phyloP scores from a whole-genome alignment of 2,888 invertebrate genomes.

The Aradus depressus region DNA sequence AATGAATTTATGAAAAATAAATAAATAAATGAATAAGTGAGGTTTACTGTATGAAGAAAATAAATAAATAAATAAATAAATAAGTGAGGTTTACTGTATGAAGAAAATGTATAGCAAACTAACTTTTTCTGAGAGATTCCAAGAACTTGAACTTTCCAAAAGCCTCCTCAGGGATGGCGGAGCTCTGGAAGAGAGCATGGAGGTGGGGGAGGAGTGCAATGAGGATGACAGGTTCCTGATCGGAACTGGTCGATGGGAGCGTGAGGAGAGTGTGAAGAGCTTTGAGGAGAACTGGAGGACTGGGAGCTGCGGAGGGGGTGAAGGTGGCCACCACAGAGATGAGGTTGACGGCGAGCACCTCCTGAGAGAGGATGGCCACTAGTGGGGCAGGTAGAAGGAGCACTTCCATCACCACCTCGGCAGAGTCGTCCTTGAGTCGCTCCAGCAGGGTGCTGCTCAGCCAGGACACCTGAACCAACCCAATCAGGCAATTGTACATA shows the following conservation, averaged over 20 bases:
- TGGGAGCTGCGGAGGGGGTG: constrained; percentile 4
- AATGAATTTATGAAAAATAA: no score
- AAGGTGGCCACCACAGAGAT: constrained; percentile 18
- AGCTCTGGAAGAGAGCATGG: constrained; percentile 1
- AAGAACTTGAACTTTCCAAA: no score
- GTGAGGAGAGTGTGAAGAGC: constrained; percentile 4
- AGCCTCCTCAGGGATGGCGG: constrained; percentile 9
- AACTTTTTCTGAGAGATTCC: no score
- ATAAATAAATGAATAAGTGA: no score
- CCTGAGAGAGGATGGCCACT: constrained; percentile 10
- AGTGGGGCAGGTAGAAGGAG: constrained; percentile 14
- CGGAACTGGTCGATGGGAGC: not conserved
- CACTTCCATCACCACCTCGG: constrained; percentile 30
- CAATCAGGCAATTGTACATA: no score
- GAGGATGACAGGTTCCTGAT: constrained; percentile 5
- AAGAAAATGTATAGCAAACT: no score
- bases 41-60: no score
- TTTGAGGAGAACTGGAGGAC: constrained; percentile 8
- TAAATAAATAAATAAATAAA: no score
- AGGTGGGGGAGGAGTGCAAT: constrained; percentile 3
- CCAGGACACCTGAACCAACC: constrained; percentile 28
- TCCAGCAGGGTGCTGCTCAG: constrained; percentile 49
- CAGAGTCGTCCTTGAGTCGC: constrained; percentile 55
- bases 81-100: no score
- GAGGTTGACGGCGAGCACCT: constrained; percentile 17